Percentiles rank a stretch among this genome's conserved stretches.
Conservation (phyloP, 2,797 vertebrate species). For the Sebastes reedi region DNA sequence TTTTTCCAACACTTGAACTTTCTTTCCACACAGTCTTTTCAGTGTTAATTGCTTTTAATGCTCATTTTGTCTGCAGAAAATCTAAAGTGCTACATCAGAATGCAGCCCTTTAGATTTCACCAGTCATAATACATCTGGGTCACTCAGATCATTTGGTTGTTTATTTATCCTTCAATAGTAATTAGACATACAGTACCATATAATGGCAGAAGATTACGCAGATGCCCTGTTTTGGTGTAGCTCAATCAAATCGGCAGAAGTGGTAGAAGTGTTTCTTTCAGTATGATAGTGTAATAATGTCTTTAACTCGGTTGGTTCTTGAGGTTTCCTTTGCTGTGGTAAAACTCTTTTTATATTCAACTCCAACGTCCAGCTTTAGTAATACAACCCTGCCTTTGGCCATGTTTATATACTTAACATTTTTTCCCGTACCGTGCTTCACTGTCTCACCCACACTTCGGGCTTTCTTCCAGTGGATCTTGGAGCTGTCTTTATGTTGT, state of each 20-base stretch:
- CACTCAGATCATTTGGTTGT: not conserved
- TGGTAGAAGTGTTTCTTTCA: not conserved
- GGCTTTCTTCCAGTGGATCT: slow-evolving; percentile 11
- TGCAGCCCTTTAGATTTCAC: not conserved
- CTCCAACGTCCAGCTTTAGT: not conserved
- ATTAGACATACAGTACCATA: not conserved
- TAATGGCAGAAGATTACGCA: not conserved
- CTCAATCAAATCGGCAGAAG: not conserved
- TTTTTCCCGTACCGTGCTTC: not conserved
- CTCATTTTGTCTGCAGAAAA: not conserved
- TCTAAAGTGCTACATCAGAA: not conserved
- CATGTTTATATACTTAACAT: not conserved
- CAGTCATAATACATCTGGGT: not conserved
- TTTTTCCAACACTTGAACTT: not conserved
- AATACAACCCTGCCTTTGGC: not conserved
- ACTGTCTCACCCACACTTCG: slow-evolving; percentile 1
- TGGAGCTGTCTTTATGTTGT: slow-evolving; percentile 8
- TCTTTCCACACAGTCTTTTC: not conserved
- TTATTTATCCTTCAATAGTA: not conserved
- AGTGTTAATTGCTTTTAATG: not conserved
- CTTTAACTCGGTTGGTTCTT: not conserved
- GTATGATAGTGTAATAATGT: no score
- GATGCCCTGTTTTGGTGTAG: not conserved
- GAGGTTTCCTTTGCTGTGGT: not conserved
- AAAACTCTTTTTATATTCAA: not conserved